Base-by-base conservation (phyloP, 2,113 vertebrate genomes). In the Aptenodytes forsteri region DNA sequence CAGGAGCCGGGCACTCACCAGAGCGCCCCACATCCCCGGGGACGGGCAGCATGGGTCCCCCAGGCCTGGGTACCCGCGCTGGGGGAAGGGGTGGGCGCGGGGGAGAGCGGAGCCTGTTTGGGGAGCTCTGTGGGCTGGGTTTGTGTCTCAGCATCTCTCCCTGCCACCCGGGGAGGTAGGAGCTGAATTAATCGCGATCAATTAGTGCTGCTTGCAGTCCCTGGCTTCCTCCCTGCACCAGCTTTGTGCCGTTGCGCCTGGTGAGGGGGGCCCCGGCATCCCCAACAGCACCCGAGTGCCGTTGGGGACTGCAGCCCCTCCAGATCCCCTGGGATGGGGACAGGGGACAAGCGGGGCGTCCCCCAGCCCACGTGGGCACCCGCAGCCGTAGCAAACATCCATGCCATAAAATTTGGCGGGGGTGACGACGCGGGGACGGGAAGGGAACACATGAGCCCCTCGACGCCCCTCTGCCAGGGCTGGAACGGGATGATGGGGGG, bases 111-210 rank as follows among this genome's bases (percentile, higher is more conserved):
- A 91, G 87, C 76, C 50, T 6, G 78, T 87, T 94, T 52, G 82
- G 94, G 95, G 95, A 95, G 94, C 94, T 77, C 77, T 66, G 92
- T 70, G 87, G 88, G 87, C 70, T 95, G 96, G 15, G 47, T 79
- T 84, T 94, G 94, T 75, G 94, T 89, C 95, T 96, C 92, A 91
- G 95, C 92, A 85, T 91, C 94, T 90, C 88, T 94, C 84, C 61
- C 95, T 90, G 87, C 96, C 95, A 87, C 95, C 92, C 87, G 38
- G 93, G 94, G 96, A 94, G 95, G 94, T 42, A 92, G 92, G 94
- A 96, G 96, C 95, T 97, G 96, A 96, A 96, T 97, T 97, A 97
- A 96, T 97, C 52, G 88, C 82, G 13, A 97, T 97, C 95, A 97
- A 97, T 97, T 96, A 96, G 92, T 91, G 96, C 95, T 96, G 96